Evolutionary conservation across 2,113 vertebrate species (phyloP).

Genomic region (Nesoenas mayeri): DNA sequence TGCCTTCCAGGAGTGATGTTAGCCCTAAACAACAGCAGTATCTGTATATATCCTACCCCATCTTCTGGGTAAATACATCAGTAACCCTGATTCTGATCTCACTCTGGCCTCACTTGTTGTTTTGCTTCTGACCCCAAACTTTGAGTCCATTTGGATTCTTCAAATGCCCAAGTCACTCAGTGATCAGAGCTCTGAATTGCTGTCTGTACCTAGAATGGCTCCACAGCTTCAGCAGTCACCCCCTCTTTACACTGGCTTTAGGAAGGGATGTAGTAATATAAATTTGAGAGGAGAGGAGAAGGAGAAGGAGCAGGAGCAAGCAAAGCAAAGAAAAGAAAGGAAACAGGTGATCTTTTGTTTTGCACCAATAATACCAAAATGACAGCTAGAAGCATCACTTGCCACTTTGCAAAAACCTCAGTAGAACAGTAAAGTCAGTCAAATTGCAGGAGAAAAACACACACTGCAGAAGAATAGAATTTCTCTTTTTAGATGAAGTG

Average conservation of each 20-base stretch:
- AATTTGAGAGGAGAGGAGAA: neutral
- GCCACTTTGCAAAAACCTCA: neutral
- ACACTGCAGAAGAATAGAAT: neutral
- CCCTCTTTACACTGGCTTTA: rapidly evolving
- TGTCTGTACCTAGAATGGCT: neutral
- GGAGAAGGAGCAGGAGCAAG: no score
- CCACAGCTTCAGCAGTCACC: neutral
- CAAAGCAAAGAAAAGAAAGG: no score
- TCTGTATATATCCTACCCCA: neutral
- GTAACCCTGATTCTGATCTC: neutral
- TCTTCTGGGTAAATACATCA: neutral
- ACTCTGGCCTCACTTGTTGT: neutral
- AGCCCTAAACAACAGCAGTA: neutral
- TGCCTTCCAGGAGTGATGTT: neutral
- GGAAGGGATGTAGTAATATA: neutral
- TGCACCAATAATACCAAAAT: no score
- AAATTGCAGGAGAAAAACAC: neutral
- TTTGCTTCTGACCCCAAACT: neutral
- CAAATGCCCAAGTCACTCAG: rapidly evolving
- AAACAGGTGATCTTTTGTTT: no score
- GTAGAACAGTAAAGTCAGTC: neutral
- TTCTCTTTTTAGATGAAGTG: neutral
- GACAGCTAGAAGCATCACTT: neutral
- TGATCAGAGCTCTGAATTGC: neutral
- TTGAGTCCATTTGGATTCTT: neutral